Evolutionary conservation across 2,797 vertebrate species (phyloP), one percentile per base, ranked within the genome.

Genomic region (Pseudochaenichthys georgianus): DNA sequence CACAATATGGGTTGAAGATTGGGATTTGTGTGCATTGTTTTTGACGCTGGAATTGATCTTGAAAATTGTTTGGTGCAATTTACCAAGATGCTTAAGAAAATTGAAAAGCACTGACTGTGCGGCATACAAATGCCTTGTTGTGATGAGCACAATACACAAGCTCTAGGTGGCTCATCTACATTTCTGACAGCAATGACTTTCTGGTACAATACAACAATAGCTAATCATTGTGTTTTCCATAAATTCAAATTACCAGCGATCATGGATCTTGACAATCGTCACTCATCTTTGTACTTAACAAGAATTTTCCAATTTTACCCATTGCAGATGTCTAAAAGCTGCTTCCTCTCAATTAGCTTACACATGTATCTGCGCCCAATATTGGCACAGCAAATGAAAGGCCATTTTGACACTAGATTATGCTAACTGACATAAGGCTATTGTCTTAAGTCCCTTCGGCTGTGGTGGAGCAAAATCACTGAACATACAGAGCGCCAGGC

Each of bases 1-100:
- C 87, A 93, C 92, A 94, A 93, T 92, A 87, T 90, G 89, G 91
- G 92, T 91, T 91, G 94, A 91, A 95, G 94, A 94, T 94, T 93
- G 91, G 88, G 90, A 90, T 93, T 93, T 93, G 88, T 81, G 90
- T 84, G 88, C 91, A 91, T 94, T 93, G 90, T 94, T 92, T 87
- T 90, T 84, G 87, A 91, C 64, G 90, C 88, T 85, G 91, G 90
- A 94, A 94, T 94, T 93, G 92, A 95, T 94, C 89, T 94, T 82
- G 80, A 90, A 94, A 91, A 94, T 93, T 92, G 91, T 93, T 93
- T 90, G 92, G 90, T 92, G 91, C 91, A 89, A 92, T 95, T 93
- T 91, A 90, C 87, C 89, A 83, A 94, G 89, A 92, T 89, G 91
- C 88, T 89, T 86, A 90, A 85, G 85, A 88, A 89, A 90, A 91